Evolutionary conservation across 1,140 invertebrate genomes (phyloP).

Genomic region (Eulimnadia texana): DNA sequence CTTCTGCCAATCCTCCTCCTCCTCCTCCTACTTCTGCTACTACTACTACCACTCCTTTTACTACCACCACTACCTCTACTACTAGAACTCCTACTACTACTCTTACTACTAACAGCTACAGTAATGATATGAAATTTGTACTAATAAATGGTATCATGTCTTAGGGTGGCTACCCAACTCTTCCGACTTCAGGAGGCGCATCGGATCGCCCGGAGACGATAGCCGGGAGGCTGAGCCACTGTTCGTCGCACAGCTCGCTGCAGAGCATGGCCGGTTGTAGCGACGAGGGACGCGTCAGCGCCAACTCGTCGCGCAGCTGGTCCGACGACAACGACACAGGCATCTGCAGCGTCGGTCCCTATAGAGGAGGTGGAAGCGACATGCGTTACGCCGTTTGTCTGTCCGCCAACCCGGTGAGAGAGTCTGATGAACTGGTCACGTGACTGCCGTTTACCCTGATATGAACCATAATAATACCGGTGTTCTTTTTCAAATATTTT

Average conservation of each 20-base stretch:
- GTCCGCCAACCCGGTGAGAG: not conserved
- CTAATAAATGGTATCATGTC: too few relatives aligned
- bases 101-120: too few relatives aligned
- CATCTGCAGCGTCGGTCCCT: not conserved
- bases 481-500: too few relatives aligned
- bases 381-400: not conserved
- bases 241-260: not conserved
- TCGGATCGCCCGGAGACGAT: not conserved
- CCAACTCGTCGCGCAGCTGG: not conserved
- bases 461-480: too few relatives aligned
- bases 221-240: not conserved
- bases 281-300: not conserved
- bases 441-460: too few relatives aligned
- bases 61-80: too few relatives aligned
- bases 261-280: not conserved
- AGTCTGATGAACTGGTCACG: conserved; percentile 31
- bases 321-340: not conserved
- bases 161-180: not conserved
- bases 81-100: too few relatives aligned
- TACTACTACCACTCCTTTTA: too few relatives aligned
- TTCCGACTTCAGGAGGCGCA: not conserved
- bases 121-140: too few relatives aligned
- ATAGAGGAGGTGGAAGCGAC: not conserved
- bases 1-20: too few relatives aligned
- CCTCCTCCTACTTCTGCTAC: too few relatives aligned